A percentile compares a stretch with the other conserved stretches of the same genome.
These are phyloP conservation scores for Lagopus leucura DNA, from an alignment of 2,113 vertebrate species.

Conservation along the genomic window DNA sequence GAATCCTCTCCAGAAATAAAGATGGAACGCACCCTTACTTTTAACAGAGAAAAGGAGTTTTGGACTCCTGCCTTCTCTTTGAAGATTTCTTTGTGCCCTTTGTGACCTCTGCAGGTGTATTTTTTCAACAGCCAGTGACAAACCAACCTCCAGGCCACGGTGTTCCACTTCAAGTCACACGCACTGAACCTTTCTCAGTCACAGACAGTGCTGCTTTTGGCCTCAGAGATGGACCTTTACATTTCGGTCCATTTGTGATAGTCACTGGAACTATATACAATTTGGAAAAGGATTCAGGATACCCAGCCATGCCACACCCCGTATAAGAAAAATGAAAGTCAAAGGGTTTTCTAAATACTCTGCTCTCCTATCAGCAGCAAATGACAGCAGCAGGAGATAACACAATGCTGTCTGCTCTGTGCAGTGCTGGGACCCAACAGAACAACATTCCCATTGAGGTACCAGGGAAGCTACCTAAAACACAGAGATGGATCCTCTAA, in stretches of 20 bases:
- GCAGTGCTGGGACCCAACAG: not conserved
- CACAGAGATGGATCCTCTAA: not conserved
- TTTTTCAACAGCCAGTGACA: not conserved
- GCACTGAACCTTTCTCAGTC: not conserved
- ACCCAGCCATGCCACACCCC: accelerated
- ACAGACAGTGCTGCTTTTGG: not conserved
- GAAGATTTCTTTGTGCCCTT: not conserved
- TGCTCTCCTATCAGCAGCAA: not conserved
- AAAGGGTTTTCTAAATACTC: not conserved
- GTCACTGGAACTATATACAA: not conserved
- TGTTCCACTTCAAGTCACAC: not conserved
- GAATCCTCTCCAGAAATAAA: not conserved
- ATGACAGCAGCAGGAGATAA: not conserved
- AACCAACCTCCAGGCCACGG: not conserved
- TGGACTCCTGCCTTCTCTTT: not conserved
- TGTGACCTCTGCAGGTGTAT: not conserved
- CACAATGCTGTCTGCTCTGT: not conserved
- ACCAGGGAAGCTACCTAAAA: not conserved
- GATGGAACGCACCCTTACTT: not conserved
- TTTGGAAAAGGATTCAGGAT: not conserved
- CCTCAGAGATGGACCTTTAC: not conserved
- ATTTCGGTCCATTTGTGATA: not conserved
- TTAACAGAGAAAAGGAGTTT: not conserved
- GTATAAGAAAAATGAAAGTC: not conserved
- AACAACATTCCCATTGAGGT: not conserved